These are phyloP conservation scores for Myotis myotis DNA, from an alignment of 2,797 vertebrate genomes.

Conservation along the genomic window DNA sequence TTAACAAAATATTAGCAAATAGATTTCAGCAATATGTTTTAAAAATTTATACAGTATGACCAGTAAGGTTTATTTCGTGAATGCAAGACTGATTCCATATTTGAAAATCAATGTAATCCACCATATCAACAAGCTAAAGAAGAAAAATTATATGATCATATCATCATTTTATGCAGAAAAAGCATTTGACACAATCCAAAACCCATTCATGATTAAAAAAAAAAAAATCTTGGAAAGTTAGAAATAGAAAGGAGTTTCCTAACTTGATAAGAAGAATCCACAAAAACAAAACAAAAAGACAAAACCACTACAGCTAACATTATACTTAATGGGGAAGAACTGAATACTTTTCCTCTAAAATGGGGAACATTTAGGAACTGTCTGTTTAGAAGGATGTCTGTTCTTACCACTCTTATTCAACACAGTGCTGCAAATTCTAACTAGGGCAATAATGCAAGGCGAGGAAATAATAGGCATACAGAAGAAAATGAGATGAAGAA, in stretches of 20 bases:
- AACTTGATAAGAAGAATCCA: neutral
- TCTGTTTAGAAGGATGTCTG: neutral
- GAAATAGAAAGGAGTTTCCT: neutral
- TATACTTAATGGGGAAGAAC: neutral
- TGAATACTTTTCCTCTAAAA: neutral
- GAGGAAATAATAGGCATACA: neutral
- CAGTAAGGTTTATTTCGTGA: neutral
- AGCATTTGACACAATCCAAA: neutral
- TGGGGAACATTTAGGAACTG: neutral
- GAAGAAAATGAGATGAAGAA: neutral
- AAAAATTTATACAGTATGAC: neutral
- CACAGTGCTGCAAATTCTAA: neutral
- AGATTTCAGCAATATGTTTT: neutral
- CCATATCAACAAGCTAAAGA: neutral
- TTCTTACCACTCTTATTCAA: neutral
- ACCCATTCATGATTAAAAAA: neutral
- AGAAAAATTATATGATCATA: neutral
- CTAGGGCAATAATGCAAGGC: neutral
- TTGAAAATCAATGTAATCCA: neutral
- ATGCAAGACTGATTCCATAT: neutral
- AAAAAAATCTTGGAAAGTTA: neutral
- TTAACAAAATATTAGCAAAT: conserved; percentile 1
- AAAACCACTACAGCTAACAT: neutral
- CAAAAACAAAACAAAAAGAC: neutral
- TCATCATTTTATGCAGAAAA: neutral